These are phyloP conservation scores for Pseudopleuronectes americanus DNA, from an alignment of 2,797 vertebrate species.

Conservation along the genomic window DNA sequence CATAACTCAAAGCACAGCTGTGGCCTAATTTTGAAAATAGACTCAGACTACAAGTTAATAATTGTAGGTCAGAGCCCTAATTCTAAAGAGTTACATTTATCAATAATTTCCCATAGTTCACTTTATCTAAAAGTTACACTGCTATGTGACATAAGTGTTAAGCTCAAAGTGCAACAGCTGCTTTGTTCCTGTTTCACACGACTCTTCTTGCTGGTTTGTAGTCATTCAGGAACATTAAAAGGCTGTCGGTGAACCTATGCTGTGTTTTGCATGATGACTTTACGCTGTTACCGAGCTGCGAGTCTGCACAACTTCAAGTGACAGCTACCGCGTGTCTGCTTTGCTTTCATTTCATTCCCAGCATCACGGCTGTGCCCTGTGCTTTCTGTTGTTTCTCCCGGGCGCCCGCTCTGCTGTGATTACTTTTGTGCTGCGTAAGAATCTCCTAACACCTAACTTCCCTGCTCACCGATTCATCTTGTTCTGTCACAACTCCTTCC, in stretches of 20 bases:
- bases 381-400: conserved; percentile 9
- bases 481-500: conserved; percentile 5
- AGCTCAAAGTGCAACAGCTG: not conserved
- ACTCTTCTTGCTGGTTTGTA: not conserved
- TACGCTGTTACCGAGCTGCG: conserved; percentile 11
- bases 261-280: conserved; percentile 24
- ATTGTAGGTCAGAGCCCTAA: no score
- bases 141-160: not conserved
- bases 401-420: conserved; percentile 6
- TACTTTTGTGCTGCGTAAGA: conserved; percentile 12
- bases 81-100: no score
- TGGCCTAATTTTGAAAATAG: no score
- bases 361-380: conserved; percentile 6
- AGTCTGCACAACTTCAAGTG: conserved; percentile 29
- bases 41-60: no score
- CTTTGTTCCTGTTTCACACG: conserved; percentile 6
- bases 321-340: conserved; percentile 19
- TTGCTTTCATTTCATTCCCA: conserved; percentile 21
- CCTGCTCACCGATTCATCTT: conserved; percentile 16
- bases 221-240: not conserved
- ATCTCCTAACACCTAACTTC: conserved; percentile 43
- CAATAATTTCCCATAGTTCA: no score
- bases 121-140: not conserved
- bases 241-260: not conserved
- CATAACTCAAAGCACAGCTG: no score